Percentiles rank a stretch among this genome's conserved stretches.
Conservation (phyloP, 2,888 invertebrate genomes). For the Conomelus anceps region DNA sequence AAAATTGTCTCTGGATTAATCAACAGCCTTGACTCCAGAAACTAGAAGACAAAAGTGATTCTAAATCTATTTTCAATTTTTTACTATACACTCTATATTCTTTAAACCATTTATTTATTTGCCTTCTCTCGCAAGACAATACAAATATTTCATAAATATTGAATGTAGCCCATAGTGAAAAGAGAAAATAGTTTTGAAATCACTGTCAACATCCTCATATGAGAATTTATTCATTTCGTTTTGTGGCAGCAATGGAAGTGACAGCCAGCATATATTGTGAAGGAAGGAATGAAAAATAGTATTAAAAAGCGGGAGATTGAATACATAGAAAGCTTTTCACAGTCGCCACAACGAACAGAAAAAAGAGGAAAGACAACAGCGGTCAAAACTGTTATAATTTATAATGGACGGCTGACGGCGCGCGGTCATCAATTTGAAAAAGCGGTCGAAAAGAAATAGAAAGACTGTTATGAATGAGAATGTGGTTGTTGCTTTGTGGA, state of each 20-base stretch:
- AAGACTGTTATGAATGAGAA: neutral
- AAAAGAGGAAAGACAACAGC: neutral
- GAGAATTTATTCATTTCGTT: neutral
- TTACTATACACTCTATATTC: too few species aligned
- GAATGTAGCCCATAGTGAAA: neutral
- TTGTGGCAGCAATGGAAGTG: neutral
- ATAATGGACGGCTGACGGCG: neutral
- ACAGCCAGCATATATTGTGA: neutral
- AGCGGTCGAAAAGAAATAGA: neutral
- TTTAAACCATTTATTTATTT: too few species aligned
- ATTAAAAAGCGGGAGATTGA: neutral
- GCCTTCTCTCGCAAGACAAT: too few species aligned
- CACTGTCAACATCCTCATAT: neutral
- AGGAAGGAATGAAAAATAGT: neutral
- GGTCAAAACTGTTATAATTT: neutral
- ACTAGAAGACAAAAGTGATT: too few species aligned
- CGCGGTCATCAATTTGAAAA: neutral
- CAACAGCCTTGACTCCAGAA: too few species aligned
- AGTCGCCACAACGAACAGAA: neutral
- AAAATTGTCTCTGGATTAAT: too few species aligned
- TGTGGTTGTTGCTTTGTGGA: neutral
- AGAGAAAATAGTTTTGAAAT: neutral
- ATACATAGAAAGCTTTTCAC: neutral
- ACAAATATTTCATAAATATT: too few species aligned
- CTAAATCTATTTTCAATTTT: too few species aligned